Percentiles rank a stretch among this genome's conserved stretches.
Conservation (phyloP, 35 echinoderm and acorn worm species). For the Holothuria glaberrima region DNA sequence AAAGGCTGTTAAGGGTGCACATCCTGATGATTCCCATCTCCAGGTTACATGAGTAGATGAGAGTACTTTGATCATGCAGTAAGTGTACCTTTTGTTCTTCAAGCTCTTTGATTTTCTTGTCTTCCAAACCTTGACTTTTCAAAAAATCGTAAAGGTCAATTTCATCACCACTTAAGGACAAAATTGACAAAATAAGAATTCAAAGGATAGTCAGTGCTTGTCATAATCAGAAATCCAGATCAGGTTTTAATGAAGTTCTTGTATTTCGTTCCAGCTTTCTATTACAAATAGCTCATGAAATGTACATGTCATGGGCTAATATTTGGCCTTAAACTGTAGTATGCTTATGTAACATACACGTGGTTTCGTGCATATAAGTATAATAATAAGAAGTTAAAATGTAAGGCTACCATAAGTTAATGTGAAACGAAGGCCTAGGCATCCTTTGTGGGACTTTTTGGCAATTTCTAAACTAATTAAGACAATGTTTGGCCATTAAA, state of each 20-base stretch:
- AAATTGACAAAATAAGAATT: conserved; percentile 9
- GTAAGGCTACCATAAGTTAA: no score
- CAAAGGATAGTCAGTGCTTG: background rate
- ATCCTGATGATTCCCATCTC: background rate
- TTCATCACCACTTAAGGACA: conserved; percentile 7
- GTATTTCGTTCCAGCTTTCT: background rate
- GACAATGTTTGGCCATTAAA: no score
- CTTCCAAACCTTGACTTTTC: background rate
- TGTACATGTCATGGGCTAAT: no score
- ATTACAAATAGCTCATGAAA: no score
- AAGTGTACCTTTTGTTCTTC: background rate
- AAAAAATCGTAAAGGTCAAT: background rate
- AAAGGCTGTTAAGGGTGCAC: background rate
- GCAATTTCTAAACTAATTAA: no score
- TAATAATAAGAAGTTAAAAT: no score
- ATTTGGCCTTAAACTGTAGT: no score
- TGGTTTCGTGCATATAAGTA: no score
- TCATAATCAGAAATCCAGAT: background rate
- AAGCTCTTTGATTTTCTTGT: conserved; percentile 1
- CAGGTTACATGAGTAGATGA: background rate
- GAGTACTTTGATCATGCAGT: background rate
- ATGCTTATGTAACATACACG: no score
- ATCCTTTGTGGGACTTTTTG: no score
- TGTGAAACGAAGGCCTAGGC: no score
- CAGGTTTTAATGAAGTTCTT: background rate